Conservation (phyloP, 2,797 vertebrate species). For the Ceyx erithaca region DNA sequence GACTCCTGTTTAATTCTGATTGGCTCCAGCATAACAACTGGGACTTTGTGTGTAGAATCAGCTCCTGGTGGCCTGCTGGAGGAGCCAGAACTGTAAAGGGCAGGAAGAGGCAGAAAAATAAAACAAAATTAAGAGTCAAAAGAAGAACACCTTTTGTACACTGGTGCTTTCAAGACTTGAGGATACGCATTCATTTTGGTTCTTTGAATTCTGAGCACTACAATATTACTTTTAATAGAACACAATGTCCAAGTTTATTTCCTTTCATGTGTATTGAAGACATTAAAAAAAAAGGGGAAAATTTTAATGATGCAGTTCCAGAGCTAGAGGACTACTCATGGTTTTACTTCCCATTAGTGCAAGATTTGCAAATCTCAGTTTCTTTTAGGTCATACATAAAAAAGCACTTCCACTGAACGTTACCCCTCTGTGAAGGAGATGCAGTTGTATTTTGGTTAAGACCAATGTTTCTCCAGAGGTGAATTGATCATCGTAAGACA, state of each 20-base stretch:
- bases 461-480: background rate
- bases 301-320: background rate
- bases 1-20: conserved; percentile 84
- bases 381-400: background rate
- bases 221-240: background rate
- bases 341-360: background rate
- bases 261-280: background rate
- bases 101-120: background rate
- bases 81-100: conserved; percentile 77
- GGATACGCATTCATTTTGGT: background rate
- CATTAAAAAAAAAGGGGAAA: background rate
- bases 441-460: background rate
- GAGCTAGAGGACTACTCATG: background rate
- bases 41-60: conserved; percentile 82
- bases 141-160: background rate
- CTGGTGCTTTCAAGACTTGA: background rate
- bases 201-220: background rate
- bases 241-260: background rate
- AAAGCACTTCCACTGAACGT: background rate
- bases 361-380: background rate
- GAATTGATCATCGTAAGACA: background rate
- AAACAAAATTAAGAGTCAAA: background rate
- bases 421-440: background rate
- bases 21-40: conserved; percentile 81
- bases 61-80: conserved; percentile 82